Evolutionary conservation across 30 jellyfish, hydroid and myxozoan genomes (phyloP), one percentile per base, ranked within the genome.

Genomic region (Hydractinia echinata): DNA sequence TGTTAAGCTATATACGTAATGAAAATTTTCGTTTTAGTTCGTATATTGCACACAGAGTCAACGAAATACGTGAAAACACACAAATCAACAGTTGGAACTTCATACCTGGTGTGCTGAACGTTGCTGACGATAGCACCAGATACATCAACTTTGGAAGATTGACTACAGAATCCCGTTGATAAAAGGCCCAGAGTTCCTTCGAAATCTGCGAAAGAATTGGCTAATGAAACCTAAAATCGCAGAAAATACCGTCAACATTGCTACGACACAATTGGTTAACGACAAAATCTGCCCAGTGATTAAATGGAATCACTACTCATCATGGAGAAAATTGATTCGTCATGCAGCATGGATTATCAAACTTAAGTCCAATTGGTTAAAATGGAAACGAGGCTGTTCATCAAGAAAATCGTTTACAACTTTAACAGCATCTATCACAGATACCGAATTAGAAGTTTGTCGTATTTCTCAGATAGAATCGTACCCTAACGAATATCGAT

Each of bases 261-360:
- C 44, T 30, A 30, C 44, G 44, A 30, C 44, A 30, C 44, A 30
- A 30, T 30, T 30, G 44, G 44, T 30, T 30, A 30, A 30, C 44
- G 2, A 30, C 44, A 30, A 30, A 30, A 30, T 30, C 2, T 30
- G 1, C 44, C 44, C 44, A 1, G 44, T 30, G 44, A 30, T 2
- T 30, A 30, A 30, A 30, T 30, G 44, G 44, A 30, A 30, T 30
- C 44, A 30, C 44, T 30, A 30, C 44, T 30, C 44, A 30, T 54
- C 83, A 11, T 49, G 67, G 48, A 55, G 30, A 19, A 84, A 67
- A 55, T 81, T 84, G 13, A 77, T 84, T 6, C 76, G 83, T 74
- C 84, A 76, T 13, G 58, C 93, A 51, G 87, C 93, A 5, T 58
- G 64, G 62, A 83, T 84, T 48, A 60, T 5, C 60, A 50, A 87